These are phyloP conservation scores for Leucophora obtusa DNA, from an alignment of 2,888 invertebrate species.

Conservation along the genomic window DNA sequence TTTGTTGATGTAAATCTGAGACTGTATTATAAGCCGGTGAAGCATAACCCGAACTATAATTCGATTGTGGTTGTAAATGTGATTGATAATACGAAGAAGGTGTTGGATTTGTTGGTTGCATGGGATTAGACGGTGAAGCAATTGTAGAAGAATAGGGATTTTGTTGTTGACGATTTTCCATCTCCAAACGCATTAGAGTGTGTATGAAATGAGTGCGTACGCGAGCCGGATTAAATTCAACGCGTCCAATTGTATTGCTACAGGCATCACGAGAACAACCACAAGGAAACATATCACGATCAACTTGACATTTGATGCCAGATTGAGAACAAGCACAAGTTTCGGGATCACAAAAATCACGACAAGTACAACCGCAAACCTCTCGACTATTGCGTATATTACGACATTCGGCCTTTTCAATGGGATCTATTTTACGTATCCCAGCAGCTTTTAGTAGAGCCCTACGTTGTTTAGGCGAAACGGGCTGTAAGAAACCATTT, in stretches of 20 bases:
- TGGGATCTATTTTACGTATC: conserved; percentile 93
- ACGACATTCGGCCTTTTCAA: conserved; percentile 96
- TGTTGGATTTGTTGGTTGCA: conserved; percentile 45
- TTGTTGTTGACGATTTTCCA: conserved; percentile 84
- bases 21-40: conserved; percentile 71
- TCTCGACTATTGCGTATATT: conserved; percentile 94
- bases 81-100: conserved; percentile 68
- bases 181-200: conserved; percentile 94
- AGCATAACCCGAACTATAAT: conserved; percentile 75
- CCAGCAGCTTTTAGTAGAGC: conserved; percentile 94
- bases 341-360: conserved; percentile 96
- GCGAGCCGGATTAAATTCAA: conserved; percentile 97
- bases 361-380: conserved; percentile 95
- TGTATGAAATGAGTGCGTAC: conserved; percentile 98
- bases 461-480: conserved; percentile 93
- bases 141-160: conserved; percentile 72
- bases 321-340: conserved; percentile 96
- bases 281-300: conserved; percentile 96
- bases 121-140: conserved; percentile 29
- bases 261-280: conserved; percentile 97
- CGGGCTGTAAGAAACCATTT: conserved; percentile 94
- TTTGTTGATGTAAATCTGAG: conserved; percentile 67
- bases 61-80: conserved; percentile 73
- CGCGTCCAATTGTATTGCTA: conserved; percentile 93
- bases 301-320: conserved; percentile 98